Evolutionary conservation across 2,888 invertebrate genomes (phyloP).

Genomic region (Metallyticus violacea): DNA sequence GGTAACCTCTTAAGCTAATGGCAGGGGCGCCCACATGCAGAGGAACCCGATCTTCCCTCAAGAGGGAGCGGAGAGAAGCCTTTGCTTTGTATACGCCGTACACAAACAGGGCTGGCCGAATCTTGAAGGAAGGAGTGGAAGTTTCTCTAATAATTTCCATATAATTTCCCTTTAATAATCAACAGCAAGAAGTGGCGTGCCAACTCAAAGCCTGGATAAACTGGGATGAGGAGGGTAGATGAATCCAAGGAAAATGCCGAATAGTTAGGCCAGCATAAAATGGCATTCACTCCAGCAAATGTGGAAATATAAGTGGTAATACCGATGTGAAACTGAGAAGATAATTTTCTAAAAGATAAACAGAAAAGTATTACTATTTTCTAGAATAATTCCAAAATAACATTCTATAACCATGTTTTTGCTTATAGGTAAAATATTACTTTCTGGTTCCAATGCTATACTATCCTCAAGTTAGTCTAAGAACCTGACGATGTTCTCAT

Average conservation of each 20-base stretch:
- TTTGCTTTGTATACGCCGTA: constrained; percentile 11
- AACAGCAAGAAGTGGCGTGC: background rate
- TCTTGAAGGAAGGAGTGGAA: constrained; percentile 11
- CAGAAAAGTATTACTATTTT: background rate
- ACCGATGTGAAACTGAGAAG: background rate
- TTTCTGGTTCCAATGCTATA: too few relatives aligned
- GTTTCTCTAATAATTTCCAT: constrained; percentile 18
- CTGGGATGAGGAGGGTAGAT: background rate
- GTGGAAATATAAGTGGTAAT: background rate
- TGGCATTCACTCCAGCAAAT: background rate
- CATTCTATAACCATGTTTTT: too few relatives aligned
- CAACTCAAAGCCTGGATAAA: constrained; percentile 1
- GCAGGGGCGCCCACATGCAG: background rate
- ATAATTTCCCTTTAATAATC: constrained; percentile 20
- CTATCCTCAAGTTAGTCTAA: too few relatives aligned
- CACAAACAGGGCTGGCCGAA: background rate
- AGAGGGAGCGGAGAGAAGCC: background rate
- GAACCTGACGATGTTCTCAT: too few relatives aligned
- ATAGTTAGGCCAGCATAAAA: background rate
- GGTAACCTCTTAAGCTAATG: constrained; percentile 10
- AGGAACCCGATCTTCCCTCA: background rate
- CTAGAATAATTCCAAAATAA: too few relatives aligned
- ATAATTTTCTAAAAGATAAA: background rate
- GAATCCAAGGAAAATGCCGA: background rate
- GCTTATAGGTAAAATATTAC: too few relatives aligned